These are phyloP conservation scores for Varanus komodoensis DNA, from an alignment of 2,113 vertebrate species.

Conservation along the genomic window DNA sequence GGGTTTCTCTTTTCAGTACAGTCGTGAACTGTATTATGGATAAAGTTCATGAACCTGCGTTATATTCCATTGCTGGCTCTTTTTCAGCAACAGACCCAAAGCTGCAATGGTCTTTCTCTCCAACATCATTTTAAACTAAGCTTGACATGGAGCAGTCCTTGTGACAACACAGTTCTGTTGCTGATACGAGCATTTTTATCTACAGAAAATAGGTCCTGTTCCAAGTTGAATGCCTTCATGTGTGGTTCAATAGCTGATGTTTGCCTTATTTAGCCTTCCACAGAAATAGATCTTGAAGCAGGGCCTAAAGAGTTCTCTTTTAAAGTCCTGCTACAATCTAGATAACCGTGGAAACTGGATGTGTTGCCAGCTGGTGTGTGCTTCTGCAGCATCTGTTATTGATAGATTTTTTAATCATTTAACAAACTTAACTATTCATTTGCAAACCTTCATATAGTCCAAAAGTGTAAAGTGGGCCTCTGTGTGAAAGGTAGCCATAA, in stretches of 20 bases:
- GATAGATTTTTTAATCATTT: not conserved
- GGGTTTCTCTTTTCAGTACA: not conserved
- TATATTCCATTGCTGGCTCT: not conserved
- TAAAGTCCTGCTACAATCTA: not conserved
- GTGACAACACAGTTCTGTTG: constrained; percentile 7
- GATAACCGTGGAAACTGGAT: constrained; percentile 6
- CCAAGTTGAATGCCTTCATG: not conserved
- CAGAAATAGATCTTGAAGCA: constrained; percentile 22
- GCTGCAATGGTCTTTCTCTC: not conserved
- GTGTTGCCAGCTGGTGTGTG: not conserved
- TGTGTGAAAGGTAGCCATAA: not conserved
- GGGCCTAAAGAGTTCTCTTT: constrained; percentile 9
- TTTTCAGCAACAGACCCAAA: constrained; percentile 57
- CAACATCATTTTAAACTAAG: constrained; percentile 21
- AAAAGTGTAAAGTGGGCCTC: not conserved
- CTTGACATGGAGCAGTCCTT: constrained; percentile 20
- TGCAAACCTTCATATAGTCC: not conserved
- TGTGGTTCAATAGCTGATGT: not conserved
- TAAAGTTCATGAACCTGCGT: constrained; percentile 35
- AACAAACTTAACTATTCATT: not conserved
- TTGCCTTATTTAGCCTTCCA: constrained; percentile 23
- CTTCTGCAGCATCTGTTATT: not conserved
- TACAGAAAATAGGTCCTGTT: constrained; percentile 18
- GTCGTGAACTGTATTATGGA: not conserved
- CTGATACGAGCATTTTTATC: constrained; percentile 4